Base-by-base conservation (phyloP, 2,113 vertebrate genomes). In the Myodes glareolus region DNA sequence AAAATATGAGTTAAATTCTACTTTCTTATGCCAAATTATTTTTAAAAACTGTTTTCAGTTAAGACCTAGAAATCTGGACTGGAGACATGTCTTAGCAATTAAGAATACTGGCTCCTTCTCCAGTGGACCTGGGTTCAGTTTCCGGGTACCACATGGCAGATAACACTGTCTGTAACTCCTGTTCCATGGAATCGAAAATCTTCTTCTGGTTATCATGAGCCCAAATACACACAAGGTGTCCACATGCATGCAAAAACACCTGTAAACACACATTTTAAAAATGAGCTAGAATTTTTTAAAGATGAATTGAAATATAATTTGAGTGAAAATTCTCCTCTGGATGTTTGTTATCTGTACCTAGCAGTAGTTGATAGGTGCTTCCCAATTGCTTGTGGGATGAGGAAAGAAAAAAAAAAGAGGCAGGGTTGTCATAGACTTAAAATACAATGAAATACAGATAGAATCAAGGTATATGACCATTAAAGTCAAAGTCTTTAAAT, bases 241-340 rank as follows among this genome's bases (percentile, higher is more conserved):
- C 36, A 39, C 55, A 61, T 82, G 36, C 19, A 55, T 55, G 21
- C 55, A 61, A 61, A 55, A 82, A 82, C 3, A 61, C 55, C 23
- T 14, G 27, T 82, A 42, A 61, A 42, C 55, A 61, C 21, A 82
- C 23, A 39, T 82, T 45, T 61, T 27, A 25, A 81, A 84, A 84
- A 42, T 63, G 25, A 29, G 29, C 12, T 27, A 19, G 7, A 84
- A 29, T 4, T 78, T 75, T 88, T 80, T n/a, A 90, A n/a, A 73
- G 68, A 87, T 50, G 3, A 77, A 27, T 75, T 96, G 25, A 86
- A 80, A 96, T 94, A 16, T 75, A 58, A 67, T 88, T 84, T 75
- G 25, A 88, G 17, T 50, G 63, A 87, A 91, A 92, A 50, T 84
- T 96, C 17, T 68, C 50, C 47, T 31, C 10, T 88, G 19, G 2